These are phyloP conservation scores for Chrysoperla carnea DNA, from an alignment of 1,140 invertebrate genomes.

Conservation along the genomic window DNA sequence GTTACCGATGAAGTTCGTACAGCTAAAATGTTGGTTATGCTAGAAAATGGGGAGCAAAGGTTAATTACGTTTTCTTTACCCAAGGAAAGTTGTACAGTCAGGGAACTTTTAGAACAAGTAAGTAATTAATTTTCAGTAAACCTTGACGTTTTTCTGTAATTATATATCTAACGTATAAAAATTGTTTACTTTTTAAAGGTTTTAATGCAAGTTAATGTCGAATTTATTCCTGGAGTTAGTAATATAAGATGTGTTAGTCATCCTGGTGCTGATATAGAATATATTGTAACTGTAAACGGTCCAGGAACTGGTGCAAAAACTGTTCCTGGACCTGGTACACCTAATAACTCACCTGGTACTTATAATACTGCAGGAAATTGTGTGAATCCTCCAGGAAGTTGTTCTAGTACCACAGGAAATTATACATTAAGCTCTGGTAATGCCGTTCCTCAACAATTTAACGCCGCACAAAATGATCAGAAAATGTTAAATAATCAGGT, in stretches of 20 bases:
- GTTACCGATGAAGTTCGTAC: conserved; percentile 17
- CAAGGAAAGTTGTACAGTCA: conserved; percentile 58
- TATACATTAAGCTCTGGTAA: too few species aligned
- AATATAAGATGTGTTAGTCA: conserved; percentile 50
- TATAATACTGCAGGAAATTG: neutral
- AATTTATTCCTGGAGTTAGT: conserved; percentile 35
- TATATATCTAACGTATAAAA: neutral
- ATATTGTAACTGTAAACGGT: conserved; percentile 43
- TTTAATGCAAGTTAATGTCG: conserved; percentile 35
- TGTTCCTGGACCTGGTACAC: conserved; percentile 11
- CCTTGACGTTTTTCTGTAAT: neutral
- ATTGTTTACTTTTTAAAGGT: neutral
- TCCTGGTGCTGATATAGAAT: conserved; percentile 49
- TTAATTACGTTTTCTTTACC: conserved; percentile 61
- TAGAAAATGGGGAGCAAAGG: conserved; percentile 53
- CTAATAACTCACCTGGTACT: neutral
- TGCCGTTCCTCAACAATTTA: too few species aligned
- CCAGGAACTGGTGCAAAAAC: too few species aligned
- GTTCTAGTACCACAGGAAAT: too few species aligned
- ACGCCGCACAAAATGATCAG: too few species aligned
- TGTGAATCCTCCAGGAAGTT: neutral
- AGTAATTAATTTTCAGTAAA: conserved; percentile 1
- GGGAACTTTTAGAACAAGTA: conserved; percentile 59
- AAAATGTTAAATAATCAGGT: too few species aligned
- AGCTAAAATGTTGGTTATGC: conserved; percentile 55